Evolutionary conservation across 2,113 vertebrate genomes (phyloP).

Genomic region (Shinisaurus crocodilurus): DNA sequence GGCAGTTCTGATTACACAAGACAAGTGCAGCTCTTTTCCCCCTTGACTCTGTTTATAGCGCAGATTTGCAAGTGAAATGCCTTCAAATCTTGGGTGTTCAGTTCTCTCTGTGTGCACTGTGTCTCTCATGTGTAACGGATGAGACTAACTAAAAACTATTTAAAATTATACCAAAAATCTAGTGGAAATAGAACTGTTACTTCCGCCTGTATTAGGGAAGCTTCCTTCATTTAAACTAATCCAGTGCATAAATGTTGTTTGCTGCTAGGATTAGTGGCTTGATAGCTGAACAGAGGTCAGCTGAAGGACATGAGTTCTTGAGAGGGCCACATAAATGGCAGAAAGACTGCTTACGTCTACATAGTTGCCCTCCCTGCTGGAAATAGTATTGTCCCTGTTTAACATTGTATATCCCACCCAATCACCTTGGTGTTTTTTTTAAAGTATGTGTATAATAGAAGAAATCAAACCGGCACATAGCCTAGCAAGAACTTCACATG

Average conservation of each 20-base stretch:
- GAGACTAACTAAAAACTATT: neutral
- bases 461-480: no score
- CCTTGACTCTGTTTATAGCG: constrained; percentile 39
- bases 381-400: neutral
- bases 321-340: neutral
- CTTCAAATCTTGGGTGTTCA: neutral
- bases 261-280: neutral
- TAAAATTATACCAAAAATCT: neutral
- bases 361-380: no score
- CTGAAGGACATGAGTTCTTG: neutral
- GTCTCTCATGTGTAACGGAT: no score
- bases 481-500: neutral
- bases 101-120: no score
- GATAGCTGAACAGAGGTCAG: neutral
- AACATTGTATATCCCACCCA: neutral
- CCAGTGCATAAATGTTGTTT: neutral
- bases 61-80: neutral
- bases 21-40: constrained; percentile 34
- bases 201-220: neutral
- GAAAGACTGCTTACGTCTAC: neutral
- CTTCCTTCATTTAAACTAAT: neutral
- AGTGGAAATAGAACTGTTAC: neutral
- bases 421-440: neutral
- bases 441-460: neutral
- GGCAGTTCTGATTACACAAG: constrained; percentile 27